These are phyloP conservation scores for Aporophyla nigra DNA, from an alignment of 2,888 invertebrate genomes.

Conservation along the genomic window DNA sequence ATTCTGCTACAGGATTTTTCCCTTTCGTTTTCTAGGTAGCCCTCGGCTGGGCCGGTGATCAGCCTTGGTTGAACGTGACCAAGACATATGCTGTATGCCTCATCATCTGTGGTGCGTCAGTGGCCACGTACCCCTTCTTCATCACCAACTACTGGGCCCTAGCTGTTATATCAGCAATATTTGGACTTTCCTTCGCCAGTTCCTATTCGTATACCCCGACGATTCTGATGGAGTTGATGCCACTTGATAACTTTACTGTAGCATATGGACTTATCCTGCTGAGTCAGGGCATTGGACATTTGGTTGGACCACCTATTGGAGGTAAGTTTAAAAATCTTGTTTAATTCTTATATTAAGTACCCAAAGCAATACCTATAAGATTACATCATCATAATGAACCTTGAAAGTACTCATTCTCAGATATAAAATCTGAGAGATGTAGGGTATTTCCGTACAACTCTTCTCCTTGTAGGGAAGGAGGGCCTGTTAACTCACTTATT, in stretches of 20 bases:
- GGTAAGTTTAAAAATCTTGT: slow-evolving; percentile 87
- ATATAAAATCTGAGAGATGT: too few species aligned
- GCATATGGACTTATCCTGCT: slow-evolving; percentile 97
- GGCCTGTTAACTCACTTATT: too few species aligned
- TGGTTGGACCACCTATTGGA: slow-evolving; percentile 97
- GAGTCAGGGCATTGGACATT: slow-evolving; percentile 98
- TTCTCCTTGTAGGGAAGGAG: too few species aligned
- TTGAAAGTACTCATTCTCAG: too few species aligned
- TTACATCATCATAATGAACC: too few species aligned
- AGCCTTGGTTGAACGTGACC: slow-evolving; percentile 95
- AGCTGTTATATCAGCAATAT: slow-evolving; percentile 91
- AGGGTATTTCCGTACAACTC: too few species aligned
- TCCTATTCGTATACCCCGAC: slow-evolving; percentile 97
- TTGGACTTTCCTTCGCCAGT: slow-evolving; percentile 97
- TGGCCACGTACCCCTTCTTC: slow-evolving; percentile 91
- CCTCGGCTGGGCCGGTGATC: slow-evolving; percentile 97
- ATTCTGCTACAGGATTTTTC: background rate
- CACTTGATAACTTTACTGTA: slow-evolving; percentile 97
- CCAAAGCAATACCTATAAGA: too few species aligned
- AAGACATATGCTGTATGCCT: slow-evolving; percentile 96
- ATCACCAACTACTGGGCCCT: slow-evolving; percentile 88
- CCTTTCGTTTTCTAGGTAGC: slow-evolving; percentile 89
- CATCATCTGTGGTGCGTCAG: slow-evolving; percentile 92
- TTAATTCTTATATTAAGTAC: too few species aligned
- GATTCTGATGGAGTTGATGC: slow-evolving; percentile 96